phyloP scores from a whole-genome alignment of 1,140 invertebrate genomes.

The Brachionus koreanus region DNA sequence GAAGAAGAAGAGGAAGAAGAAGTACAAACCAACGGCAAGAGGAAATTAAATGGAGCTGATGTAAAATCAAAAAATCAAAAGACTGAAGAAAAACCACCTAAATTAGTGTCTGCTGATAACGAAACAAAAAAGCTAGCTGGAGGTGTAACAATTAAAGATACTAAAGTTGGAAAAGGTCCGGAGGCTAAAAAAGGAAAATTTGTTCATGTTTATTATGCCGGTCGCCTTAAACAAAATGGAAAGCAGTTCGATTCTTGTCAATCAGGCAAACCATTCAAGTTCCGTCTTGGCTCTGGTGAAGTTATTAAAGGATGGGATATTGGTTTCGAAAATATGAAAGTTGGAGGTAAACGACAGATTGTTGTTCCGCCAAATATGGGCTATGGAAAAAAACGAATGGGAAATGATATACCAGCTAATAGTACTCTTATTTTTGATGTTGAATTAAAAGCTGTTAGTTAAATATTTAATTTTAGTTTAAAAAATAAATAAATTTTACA shows the following conservation, averaged over 20 bases:
- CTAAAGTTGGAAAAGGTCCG: not conserved
- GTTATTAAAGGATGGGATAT: constrained; percentile 74
- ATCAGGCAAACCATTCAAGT: constrained; percentile 41
- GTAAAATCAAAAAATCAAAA: not conserved
- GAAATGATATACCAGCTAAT: constrained; percentile 51
- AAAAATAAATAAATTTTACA: constrained; percentile 9
- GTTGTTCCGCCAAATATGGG: constrained; percentile 73
- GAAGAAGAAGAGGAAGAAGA: constrained; percentile 14
- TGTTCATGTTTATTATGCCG: constrained; percentile 37
- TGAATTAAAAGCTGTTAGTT: constrained; percentile 65
- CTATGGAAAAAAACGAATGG: constrained; percentile 51
- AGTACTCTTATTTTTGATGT: constrained; percentile 55
- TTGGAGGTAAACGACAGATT: constrained; percentile 81
- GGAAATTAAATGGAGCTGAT: not conserved
- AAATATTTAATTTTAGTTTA: constrained; percentile 39
- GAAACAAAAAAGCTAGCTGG: constrained; percentile 21
- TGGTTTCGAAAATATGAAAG: constrained; percentile 73
- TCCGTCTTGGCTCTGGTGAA: constrained; percentile 36
- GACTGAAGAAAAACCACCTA: not conserved
- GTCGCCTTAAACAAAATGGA: constrained; percentile 31
- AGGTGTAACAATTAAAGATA: constrained; percentile 13
- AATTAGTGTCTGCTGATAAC: not conserved
- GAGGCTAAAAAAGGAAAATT: constrained; percentile 37
- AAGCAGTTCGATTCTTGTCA: constrained; percentile 35
- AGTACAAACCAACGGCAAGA: not conserved